Evolutionary conservation across 2,888 invertebrate genomes (phyloP), one percentile per base, ranked within the genome.

Genomic region (Enchytraeus crypticus): DNA sequence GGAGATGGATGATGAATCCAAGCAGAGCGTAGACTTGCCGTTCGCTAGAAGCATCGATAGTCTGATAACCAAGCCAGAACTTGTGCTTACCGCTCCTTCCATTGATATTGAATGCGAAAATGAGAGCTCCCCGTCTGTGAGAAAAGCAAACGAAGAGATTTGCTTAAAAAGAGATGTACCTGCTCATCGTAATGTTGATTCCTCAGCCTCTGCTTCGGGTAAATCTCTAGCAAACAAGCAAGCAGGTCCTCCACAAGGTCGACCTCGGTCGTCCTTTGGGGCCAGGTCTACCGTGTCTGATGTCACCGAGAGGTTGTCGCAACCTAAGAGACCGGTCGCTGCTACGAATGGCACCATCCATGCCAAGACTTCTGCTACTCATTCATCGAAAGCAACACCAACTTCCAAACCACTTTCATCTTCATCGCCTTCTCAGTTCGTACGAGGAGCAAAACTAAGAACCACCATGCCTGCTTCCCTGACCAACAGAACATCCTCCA

Each of bases 381-480:
- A 29, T 21, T n/a, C 27, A 11, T 18, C 33, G n/a, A 4, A 23
- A 1, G 2, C 33, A 21, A 32, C 11, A 14, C 21, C 57, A n/a
- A n/a, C 32, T 1, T 3, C 57, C 34, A 47, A 49, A 26, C 49
- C 54, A 8, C 32, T 57, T 27, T 27, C 57, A 18, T 14, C 54
- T 26, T 8, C 54, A 5, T 51, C 60, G 8, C 45, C 47, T 4
- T 32, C 58, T 18, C n/a, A 58, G 2, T 69, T 69, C 49, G 64
- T 65, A n/a, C 62, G 69, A 14, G 66, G 66, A 2, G 46, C 61
- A 18, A 30, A 30, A 3, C 47, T 43, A 2, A 47, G 69, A 21
- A 55, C 64, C 29, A 69, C 69, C 4, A 63, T 69, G 63, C 69
- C 69, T 5, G 66, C 69, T 3, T 60, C 70, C 2, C 60, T 64